Percentiles rank a stretch among this genome's conserved stretches.
Evolutionary conservation across 2,888 invertebrate species (phyloP).

Genomic region (Peribatodes rhomboidaria): DNA sequence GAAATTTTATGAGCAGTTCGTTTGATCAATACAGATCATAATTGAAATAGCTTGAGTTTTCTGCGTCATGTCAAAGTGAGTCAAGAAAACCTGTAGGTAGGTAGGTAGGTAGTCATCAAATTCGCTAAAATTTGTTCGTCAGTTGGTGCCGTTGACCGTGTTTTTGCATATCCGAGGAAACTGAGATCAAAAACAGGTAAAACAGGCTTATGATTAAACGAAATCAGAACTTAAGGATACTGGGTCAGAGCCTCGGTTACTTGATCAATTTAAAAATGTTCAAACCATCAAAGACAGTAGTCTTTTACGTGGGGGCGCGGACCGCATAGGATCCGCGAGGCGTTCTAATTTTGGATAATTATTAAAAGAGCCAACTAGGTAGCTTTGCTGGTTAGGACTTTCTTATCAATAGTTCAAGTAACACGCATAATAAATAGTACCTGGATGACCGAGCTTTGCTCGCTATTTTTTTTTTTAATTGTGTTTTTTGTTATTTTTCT

Average conservation of each 20-base stretch:
- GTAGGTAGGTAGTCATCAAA: neutral
- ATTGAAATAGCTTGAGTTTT: neutral
- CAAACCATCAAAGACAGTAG: too few species aligned
- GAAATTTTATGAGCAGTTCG: neutral
- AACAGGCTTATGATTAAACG: constrained; percentile 34
- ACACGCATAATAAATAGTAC: too few species aligned
- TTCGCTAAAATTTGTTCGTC: neutral
- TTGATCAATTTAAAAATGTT: neutral
- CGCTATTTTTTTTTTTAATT: too few species aligned
- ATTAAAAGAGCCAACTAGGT: too few species aligned
- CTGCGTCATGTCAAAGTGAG: neutral
- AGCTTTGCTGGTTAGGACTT: too few species aligned
- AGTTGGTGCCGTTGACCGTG: constrained; percentile 39
- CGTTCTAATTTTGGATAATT: too few species aligned
- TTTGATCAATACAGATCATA: neutral
- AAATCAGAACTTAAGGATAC: constrained; percentile 36
- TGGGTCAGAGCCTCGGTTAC: constrained; percentile 34
- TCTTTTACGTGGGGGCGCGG: too few species aligned
- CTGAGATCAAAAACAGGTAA: constrained; percentile 42
- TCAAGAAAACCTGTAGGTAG: too few species aligned
- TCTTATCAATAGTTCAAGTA: too few species aligned
- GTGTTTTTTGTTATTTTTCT: too few species aligned
- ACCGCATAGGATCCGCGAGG: too few species aligned
- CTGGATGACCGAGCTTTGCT: too few species aligned
- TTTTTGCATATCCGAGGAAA: constrained; percentile 32